Percentiles rank a stretch among this genome's conserved stretches.
Conservation (phyloP, 2,113 vertebrate genomes). For the Emydura subglobosa region DNA sequence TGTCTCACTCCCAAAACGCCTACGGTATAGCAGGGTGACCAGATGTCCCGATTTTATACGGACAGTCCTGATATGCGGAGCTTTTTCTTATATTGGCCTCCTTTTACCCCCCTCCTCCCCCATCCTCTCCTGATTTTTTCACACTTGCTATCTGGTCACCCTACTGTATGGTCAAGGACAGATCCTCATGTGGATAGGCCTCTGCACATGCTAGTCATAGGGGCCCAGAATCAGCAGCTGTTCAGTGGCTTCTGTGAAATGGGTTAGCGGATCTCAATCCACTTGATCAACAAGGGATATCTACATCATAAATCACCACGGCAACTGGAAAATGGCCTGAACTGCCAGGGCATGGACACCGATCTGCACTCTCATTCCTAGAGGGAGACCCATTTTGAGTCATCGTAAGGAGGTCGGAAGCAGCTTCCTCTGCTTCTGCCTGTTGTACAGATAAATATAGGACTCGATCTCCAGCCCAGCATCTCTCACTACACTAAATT, state of each 20-base stretch:
- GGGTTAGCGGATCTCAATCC: neutral
- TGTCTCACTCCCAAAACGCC: neutral
- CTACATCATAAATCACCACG: neutral
- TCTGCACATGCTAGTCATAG: neutral
- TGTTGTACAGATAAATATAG: neutral
- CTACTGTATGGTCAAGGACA: neutral
- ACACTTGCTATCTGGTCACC: too few species aligned
- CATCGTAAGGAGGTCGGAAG: neutral
- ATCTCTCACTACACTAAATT: neutral
- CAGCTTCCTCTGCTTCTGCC: neutral
- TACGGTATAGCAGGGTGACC: too few species aligned
- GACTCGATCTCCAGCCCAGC: neutral
- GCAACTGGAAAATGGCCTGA: neutral
- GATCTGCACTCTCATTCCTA: neutral
- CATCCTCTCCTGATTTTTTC: too few species aligned
- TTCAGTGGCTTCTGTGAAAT: neutral
- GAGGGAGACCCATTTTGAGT: neutral
- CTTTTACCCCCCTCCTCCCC: too few species aligned
- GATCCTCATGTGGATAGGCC: neutral
- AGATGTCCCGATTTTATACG: too few species aligned
- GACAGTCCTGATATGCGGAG: too few species aligned
- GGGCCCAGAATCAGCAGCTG: fast-evolving
- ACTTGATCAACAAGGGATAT: neutral
- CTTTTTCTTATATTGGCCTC: too few species aligned
- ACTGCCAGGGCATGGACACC: neutral